Conservation (phyloP, 2,888 invertebrate species). For the Acleris emargana region DNA sequence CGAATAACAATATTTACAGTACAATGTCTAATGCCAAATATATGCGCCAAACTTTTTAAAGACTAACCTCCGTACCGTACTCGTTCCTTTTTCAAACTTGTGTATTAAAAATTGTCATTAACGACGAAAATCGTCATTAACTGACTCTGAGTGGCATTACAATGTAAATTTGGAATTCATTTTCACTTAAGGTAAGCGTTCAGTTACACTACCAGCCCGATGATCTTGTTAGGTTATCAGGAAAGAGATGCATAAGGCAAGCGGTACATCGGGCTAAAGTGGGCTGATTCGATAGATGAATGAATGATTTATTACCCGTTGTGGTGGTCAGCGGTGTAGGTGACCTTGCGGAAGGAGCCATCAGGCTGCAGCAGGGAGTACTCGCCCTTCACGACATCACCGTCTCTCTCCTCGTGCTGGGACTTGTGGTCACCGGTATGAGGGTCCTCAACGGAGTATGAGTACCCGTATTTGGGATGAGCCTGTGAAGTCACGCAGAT, state of each 20-base stretch:
- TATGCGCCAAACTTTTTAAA: not conserved
- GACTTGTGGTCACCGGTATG: conserved; percentile 85
- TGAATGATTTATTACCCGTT: conserved; percentile 69
- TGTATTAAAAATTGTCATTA: not conserved
- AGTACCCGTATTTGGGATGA: conserved; percentile 80
- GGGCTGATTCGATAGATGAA: not conserved
- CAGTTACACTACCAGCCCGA: not conserved
- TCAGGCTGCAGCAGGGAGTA: conserved; percentile 84
- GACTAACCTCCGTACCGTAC: no score
- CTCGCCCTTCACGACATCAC: conserved; percentile 83
- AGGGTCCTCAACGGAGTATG: conserved; percentile 84
- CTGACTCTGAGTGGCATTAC: not conserved
- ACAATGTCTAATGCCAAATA: conserved; percentile 2
- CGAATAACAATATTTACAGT: conserved; percentile 12
- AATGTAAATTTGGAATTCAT: not conserved
- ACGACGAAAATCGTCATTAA: not conserved
- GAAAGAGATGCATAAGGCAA: no score
- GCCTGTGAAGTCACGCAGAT: conserved; percentile 53
- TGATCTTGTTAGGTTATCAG: not conserved
- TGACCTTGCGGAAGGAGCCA: conserved; percentile 83
- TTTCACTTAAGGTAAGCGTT: no score
- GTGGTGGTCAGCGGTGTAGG: conserved; percentile 83
- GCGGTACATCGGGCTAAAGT: not conserved
- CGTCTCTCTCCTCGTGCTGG: conserved; percentile 82
- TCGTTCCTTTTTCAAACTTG: no score